A percentile compares a stretch with the other conserved stretches of the same genome.
phyloP scores from a whole-genome alignment of 1,140 invertebrate genomes.

The Arctopsyche grandis region DNA sequence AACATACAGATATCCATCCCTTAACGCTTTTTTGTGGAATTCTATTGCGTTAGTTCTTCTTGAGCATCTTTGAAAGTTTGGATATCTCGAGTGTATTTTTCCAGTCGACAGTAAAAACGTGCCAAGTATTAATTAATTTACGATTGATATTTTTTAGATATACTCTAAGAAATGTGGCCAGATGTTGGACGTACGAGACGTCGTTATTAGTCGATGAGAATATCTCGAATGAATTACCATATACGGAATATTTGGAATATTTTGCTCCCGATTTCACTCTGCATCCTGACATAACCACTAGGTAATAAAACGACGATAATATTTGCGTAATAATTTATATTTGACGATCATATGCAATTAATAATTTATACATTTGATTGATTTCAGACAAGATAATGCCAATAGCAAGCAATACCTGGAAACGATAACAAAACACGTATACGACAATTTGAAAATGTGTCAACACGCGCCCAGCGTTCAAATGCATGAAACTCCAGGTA shows the following conservation, averaged over 20 bases:
- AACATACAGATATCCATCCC: too few species aligned
- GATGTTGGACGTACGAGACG: conserved; percentile 99
- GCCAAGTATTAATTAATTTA: conserved; percentile 56
- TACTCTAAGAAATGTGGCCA: conserved; percentile 95
- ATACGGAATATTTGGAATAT: conserved; percentile 94
- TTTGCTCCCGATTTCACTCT: conserved; percentile 95
- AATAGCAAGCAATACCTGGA: conserved; percentile 94
- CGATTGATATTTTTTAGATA: conserved; percentile 70
- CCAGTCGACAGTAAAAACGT: too few species aligned
- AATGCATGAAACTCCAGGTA: conserved; percentile 91
- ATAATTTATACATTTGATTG: neutral
- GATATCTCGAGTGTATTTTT: too few species aligned
- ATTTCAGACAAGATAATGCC: conserved; percentile 81
- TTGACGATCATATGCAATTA: too few species aligned
- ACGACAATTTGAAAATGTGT: conserved; percentile 89
- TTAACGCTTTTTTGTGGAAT: too few species aligned
- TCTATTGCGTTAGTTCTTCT: too few species aligned
- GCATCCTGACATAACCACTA: conserved; percentile 86
- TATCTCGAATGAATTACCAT: conserved; percentile 92
- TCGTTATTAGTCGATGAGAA: conserved; percentile 91
- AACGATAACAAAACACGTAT: conserved; percentile 84
- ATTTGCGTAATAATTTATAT: neutral
- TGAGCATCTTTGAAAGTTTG: too few species aligned
- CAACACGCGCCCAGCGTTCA: conserved; percentile 91
- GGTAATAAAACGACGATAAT: conserved; percentile 56